Percentiles rank a stretch among this genome's conserved stretches.
phyloP scores from a whole-genome alignment of 2,888 invertebrate genomes.

The Watsonalla binaria region DNA sequence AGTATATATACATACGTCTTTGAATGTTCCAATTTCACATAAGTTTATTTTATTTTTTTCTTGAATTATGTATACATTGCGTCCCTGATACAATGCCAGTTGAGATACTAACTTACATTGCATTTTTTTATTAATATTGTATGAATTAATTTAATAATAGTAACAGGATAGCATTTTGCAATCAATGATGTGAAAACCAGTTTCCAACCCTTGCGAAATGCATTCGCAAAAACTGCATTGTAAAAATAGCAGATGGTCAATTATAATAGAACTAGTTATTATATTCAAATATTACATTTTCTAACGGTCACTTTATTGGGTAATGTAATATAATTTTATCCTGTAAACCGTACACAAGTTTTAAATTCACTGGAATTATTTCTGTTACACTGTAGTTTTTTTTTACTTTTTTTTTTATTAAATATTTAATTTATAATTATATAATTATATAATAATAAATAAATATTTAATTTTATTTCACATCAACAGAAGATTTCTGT shows the following conservation, averaged over 20 bases:
- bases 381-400: no score
- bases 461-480: no score
- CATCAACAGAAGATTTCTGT: no score
- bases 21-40: no score
- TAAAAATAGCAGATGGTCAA: slow-evolving; percentile 57
- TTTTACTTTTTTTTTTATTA: no score
- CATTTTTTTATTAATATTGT: neutral
- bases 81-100: no score
- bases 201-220: slow-evolving; percentile 56
- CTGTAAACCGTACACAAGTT: neutral
- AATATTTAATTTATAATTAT: no score
- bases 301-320: slow-evolving; percentile 30
- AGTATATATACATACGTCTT: no score
- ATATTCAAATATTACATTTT: slow-evolving; percentile 20
- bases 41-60: no score
- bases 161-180: slow-evolving; percentile 5
- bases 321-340: slow-evolving; percentile 2
- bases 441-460: no score
- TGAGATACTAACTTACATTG: neutral
- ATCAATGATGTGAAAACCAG: slow-evolving; percentile 53
- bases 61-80: no score
- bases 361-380: no score
- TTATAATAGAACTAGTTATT: slow-evolving; percentile 30
- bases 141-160: neutral
- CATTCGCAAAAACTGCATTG: slow-evolving; percentile 56